These are phyloP conservation scores for Lasiommata megera DNA, from an alignment of 2,888 invertebrate genomes.

Conservation along the genomic window DNA sequence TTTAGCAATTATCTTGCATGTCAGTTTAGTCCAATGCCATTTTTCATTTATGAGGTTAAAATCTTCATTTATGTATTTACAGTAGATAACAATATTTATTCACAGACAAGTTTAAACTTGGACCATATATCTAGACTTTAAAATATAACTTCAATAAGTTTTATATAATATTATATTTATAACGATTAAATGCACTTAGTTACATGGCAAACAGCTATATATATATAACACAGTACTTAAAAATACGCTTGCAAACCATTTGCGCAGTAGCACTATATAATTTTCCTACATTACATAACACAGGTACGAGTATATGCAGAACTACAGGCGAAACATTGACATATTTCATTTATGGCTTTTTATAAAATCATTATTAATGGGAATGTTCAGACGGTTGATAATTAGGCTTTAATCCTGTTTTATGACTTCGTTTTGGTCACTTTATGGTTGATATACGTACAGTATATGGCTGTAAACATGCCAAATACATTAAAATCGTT, in stretches of 20 bases:
- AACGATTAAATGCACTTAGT: slow-evolving; percentile 7
- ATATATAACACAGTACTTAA: not conserved
- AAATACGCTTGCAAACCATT: slow-evolving; percentile 20
- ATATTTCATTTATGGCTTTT: not conserved
- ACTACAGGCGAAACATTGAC: not conserved
- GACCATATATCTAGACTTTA: too few relatives aligned
- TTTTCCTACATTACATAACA: not conserved
- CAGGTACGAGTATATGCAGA: not conserved
- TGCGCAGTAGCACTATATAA: slow-evolving; percentile 16
- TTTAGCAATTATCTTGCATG: slow-evolving; percentile 19
- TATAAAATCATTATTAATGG: not conserved
- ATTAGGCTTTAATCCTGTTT: not conserved
- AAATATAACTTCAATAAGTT: not conserved
- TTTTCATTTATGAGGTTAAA: not conserved
- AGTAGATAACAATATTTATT: not conserved
- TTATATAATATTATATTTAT: not conserved
- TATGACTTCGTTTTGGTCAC: too few relatives aligned
- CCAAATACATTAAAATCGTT: too few relatives aligned
- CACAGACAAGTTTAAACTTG: not conserved
- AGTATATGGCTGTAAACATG: too few relatives aligned
- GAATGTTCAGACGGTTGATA: not conserved
- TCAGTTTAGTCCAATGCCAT: slow-evolving; percentile 4
- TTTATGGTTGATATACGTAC: too few relatives aligned
- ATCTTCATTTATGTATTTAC: not conserved
- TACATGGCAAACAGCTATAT: slow-evolving; percentile 9